A percentile compares a stretch with the other conserved stretches of the same genome.
Evolutionary conservation across 2,797 vertebrate genomes (phyloP).

Genomic region (Eulemur coronatus): DNA sequence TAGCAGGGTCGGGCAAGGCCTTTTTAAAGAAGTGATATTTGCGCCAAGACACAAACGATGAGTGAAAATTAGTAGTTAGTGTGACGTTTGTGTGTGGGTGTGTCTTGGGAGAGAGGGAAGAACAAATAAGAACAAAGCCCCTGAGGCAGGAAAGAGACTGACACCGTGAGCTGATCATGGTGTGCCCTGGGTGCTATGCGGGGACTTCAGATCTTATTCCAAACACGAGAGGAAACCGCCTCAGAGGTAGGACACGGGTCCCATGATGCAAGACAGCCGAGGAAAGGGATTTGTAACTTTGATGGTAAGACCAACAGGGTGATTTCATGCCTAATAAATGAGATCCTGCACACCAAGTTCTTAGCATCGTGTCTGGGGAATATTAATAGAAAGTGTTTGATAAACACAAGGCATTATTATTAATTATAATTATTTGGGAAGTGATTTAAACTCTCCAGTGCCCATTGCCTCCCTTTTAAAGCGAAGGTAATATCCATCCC

Average conservation of each 20-base stretch:
- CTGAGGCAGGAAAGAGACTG: background rate
- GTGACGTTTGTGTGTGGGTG: background rate
- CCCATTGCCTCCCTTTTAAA: background rate
- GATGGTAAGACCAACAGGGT: background rate
- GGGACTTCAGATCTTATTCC: background rate
- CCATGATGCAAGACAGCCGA: background rate
- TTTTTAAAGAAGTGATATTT: background rate
- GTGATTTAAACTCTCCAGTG: background rate
- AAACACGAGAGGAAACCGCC: background rate
- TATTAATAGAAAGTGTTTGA: background rate
- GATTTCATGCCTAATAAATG: background rate
- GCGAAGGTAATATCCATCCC: background rate
- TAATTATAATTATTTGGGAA: background rate
- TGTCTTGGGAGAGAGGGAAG: background rate
- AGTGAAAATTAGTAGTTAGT: background rate
- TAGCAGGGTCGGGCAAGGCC: background rate
- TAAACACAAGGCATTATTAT: background rate
- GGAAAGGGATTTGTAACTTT: too few relatives aligned
- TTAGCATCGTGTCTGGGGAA: background rate
- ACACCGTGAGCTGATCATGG: accelerated
- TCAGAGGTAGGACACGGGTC: background rate
- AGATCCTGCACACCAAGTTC: background rate
- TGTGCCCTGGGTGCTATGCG: too few relatives aligned
- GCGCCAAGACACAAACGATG: background rate
- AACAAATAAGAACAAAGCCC: background rate